Conservation (phyloP, 2,797 vertebrate genomes). For the Esox lucius region DNA sequence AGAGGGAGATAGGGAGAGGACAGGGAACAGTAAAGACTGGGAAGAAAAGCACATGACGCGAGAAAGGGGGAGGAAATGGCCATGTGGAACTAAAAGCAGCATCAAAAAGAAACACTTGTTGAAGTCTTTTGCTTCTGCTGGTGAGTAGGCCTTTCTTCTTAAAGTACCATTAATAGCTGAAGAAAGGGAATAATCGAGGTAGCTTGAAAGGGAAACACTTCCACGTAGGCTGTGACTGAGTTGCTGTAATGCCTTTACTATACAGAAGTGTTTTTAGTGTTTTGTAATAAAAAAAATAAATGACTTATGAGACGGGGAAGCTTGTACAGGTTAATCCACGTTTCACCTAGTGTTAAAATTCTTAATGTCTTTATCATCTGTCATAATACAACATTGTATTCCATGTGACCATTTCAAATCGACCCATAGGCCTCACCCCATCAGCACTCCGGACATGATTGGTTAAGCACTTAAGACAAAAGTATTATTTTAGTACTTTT, state of each 20-base stretch:
- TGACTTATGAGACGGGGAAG: no score
- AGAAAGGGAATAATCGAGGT: neutral
- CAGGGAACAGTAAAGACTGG: neutral
- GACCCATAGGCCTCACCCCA: neutral
- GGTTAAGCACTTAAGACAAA: neutral
- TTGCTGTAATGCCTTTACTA: neutral
- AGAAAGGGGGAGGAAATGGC: neutral
- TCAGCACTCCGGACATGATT: neutral
- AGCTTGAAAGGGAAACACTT: conserved; percentile 15
- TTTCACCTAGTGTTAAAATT: neutral
- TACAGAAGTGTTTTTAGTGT: neutral
- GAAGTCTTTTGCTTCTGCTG: conserved; percentile 16
- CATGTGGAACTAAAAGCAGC: conserved; percentile 16
- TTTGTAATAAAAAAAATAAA: neutral
- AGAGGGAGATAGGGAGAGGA: neutral
- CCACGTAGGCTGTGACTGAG: neutral
- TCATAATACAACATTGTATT: neutral
- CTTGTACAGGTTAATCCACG: neutral
- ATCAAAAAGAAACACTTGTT: conserved; percentile 21
- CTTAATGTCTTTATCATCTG: neutral
- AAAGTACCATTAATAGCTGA: conserved; percentile 23
- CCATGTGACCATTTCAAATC: neutral
- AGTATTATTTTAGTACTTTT: neutral
- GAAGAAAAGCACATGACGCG: no score
- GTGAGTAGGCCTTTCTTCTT: conserved; percentile 5